A percentile compares a stretch with the other conserved stretches of the same genome.
Conservation (phyloP, 2,797 vertebrate genomes). For the Dendrocincla tyrannina region DNA sequence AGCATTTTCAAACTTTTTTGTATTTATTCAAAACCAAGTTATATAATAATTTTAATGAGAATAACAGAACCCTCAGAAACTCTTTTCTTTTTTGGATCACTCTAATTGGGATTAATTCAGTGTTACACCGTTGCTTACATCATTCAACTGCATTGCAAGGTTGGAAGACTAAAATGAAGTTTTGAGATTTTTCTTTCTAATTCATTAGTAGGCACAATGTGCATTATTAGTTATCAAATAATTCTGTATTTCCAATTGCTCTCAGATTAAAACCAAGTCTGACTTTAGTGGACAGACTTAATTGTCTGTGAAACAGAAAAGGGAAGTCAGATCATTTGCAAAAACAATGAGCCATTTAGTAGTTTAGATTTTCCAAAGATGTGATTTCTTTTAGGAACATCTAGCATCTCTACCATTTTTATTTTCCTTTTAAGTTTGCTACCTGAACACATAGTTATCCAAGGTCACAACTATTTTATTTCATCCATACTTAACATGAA, state of each 20-base stretch:
- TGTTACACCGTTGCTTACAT: neutral
- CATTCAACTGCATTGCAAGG: neutral
- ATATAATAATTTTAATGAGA: neutral
- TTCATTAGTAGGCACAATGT: neutral
- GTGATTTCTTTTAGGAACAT: neutral
- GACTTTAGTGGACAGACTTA: neutral
- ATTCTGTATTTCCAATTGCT: neutral
- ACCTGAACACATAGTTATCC: neutral
- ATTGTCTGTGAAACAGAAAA: neutral
- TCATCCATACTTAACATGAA: neutral
- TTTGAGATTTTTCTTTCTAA: neutral
- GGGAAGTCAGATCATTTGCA: neutral
- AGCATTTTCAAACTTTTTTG: neutral
- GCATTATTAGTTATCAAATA: neutral
- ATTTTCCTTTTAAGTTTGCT: neutral
- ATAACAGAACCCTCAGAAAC: neutral
- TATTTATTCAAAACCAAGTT: neutral
- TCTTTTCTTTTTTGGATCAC: neutral
- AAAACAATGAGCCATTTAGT: neutral
- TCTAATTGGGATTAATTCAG: neutral
- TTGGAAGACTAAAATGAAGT: neutral
- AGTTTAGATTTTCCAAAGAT: neutral
- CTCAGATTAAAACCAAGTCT: neutral
- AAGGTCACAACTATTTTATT: neutral
- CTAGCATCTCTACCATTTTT: neutral